phyloP scores from a whole-genome alignment of 2,113 vertebrate species.

The Seriola quinqueradiata region DNA sequence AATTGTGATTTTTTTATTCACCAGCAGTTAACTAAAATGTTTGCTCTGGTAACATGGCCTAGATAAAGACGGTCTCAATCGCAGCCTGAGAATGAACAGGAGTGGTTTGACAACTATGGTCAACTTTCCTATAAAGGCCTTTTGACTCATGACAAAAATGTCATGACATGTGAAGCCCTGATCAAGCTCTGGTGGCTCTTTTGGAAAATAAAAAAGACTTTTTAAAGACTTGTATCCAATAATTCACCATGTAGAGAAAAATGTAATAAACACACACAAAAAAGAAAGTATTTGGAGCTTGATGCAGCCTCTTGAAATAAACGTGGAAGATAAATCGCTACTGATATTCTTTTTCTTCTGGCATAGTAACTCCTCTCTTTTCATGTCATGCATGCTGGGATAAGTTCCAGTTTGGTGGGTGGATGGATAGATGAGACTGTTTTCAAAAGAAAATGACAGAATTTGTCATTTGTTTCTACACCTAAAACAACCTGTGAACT shows the following conservation, averaged over 20 bases:
- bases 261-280: no score
- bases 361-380: neutral
- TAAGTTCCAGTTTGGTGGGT: neutral
- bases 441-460: no score
- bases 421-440: neutral
- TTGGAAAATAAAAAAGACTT: no score
- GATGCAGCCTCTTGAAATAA: no score
- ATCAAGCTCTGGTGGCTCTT: neutral
- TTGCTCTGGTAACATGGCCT: constrained; percentile 63
- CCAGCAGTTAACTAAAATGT: constrained; percentile 44
- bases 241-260: no score
- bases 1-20: constrained; percentile 59
- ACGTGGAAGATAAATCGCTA: no score
- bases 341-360: no score
- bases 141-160: neutral
- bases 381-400: neutral
- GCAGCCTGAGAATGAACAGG: neutral
- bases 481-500: neutral
- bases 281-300: no score
- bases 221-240: no score
- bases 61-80: constrained; percentile 43
- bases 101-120: neutral
- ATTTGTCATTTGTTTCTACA: neutral
- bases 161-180: neutral
- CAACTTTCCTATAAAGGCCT: neutral